Evolutionary conservation across 2,113 vertebrate genomes (phyloP).

Genomic region (Saguinus midas): DNA sequence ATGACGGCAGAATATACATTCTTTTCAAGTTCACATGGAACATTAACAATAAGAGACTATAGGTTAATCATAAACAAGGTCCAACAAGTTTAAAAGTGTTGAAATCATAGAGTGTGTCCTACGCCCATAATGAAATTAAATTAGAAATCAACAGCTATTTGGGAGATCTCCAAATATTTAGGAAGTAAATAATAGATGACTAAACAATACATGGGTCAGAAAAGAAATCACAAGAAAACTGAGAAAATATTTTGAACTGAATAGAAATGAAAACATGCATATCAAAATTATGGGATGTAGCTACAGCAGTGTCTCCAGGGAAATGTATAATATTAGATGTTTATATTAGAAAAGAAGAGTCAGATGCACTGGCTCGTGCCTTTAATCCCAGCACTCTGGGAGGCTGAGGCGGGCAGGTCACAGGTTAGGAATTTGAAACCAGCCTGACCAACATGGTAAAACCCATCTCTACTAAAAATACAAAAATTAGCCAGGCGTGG

Average conservation of each 20-base stretch:
- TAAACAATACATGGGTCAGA: background rate
- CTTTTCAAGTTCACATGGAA: constrained; percentile 16
- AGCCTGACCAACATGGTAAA: too few relatives aligned
- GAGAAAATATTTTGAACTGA: constrained; percentile 33
- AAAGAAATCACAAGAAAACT: constrained; percentile 14
- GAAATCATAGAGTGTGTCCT: constrained; percentile 6
- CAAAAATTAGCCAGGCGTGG: too few relatives aligned
- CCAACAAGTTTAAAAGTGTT: background rate
- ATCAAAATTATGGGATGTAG: background rate
- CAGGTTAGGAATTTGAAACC: too few relatives aligned
- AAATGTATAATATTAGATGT: background rate
- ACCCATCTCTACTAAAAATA: too few relatives aligned
- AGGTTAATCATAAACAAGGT: background rate
- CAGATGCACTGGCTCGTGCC: too few relatives aligned
- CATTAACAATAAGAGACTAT: background rate
- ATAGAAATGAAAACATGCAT: constrained; percentile 24
- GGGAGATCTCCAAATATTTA: background rate
- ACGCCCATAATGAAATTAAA: constrained; percentile 45
- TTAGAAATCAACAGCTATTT: constrained; percentile 36
- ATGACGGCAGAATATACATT: background rate
- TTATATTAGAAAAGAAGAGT: background rate
- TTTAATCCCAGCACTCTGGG: too few relatives aligned
- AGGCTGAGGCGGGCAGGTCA: too few relatives aligned
- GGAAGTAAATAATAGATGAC: background rate
- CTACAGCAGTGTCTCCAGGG: background rate